A percentile compares a stretch with the other conserved stretches of the same genome.
Conservation (phyloP, 2,797 vertebrate genomes). For the Premnoplex brunnescens region DNA sequence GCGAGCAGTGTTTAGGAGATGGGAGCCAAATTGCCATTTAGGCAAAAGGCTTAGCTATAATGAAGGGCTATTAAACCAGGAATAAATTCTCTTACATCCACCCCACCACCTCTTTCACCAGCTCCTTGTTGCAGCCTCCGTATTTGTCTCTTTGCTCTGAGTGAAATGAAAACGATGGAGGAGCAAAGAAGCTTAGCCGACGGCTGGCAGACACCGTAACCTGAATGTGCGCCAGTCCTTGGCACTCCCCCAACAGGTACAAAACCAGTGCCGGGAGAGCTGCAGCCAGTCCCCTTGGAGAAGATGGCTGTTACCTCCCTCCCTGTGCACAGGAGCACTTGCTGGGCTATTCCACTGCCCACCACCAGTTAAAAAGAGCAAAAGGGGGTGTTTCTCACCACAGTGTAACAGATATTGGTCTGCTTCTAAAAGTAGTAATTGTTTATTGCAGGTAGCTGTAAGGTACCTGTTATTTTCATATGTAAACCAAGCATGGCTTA, state of each 20-base stretch:
- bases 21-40: not conserved
- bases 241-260: not conserved
- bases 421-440: not conserved
- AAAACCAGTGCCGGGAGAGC: not conserved
- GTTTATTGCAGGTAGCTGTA: not conserved
- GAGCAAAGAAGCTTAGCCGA: not conserved
- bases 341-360: not conserved
- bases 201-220: not conserved
- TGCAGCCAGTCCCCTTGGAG: not conserved
- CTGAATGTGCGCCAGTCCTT: not conserved
- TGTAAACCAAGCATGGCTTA: not conserved
- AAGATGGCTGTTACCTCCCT: not conserved
- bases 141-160: not conserved
- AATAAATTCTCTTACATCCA: not conserved
- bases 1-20: not conserved
- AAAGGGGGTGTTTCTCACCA: not conserved
- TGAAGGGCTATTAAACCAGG: not conserved
- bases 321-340: not conserved
- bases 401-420: not conserved
- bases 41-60: not conserved
- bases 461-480: not conserved
- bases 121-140: not conserved
- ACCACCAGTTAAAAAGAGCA: not conserved
- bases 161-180: not conserved
- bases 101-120: not conserved